Percentiles rank a stretch among this genome's conserved stretches.
These are phyloP conservation scores for Tetraneura akinire DNA, from an alignment of 1,140 invertebrate genomes.

Conservation along the genomic window DNA sequence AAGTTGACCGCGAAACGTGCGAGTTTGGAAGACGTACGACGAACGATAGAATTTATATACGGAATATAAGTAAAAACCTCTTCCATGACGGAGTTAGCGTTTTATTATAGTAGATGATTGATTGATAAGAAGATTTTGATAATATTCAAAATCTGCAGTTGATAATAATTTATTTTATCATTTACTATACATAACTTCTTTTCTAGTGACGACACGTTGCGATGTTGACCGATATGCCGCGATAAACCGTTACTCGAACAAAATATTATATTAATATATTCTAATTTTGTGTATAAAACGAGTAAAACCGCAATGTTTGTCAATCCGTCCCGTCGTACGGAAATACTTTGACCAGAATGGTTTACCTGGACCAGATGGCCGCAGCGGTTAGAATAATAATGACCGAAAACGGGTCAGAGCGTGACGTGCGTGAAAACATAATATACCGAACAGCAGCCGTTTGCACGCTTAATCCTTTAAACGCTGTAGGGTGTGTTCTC, in stretches of 20 bases:
- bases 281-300: conserved; percentile 5
- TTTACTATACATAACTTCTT: too few relatives aligned
- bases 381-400: conserved; percentile 42
- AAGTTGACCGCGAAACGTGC: too few relatives aligned
- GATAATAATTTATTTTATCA: too few relatives aligned
- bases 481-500: background rate
- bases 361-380: conserved; percentile 16
- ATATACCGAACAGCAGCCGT: background rate
- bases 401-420: background rate
- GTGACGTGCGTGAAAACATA: conserved; percentile 43
- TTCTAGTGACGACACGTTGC: too few relatives aligned
- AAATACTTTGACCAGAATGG: conserved; percentile 22
- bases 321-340: conserved; percentile 15
- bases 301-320: conserved; percentile 36
- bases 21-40: too few relatives aligned
- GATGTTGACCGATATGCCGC: background rate
- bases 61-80: too few relatives aligned
- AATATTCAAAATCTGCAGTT: too few relatives aligned
- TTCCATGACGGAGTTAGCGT: too few relatives aligned
- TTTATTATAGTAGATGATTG: too few relatives aligned
- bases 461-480: conserved; percentile 35
- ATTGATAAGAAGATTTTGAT: too few relatives aligned
- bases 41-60: too few relatives aligned
- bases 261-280: conserved; percentile 33
- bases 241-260: background rate